A percentile compares a stretch with the other conserved stretches of the same genome.
phyloP scores from a whole-genome alignment of 2,113 vertebrate species.

The Smithornis capensis region DNA sequence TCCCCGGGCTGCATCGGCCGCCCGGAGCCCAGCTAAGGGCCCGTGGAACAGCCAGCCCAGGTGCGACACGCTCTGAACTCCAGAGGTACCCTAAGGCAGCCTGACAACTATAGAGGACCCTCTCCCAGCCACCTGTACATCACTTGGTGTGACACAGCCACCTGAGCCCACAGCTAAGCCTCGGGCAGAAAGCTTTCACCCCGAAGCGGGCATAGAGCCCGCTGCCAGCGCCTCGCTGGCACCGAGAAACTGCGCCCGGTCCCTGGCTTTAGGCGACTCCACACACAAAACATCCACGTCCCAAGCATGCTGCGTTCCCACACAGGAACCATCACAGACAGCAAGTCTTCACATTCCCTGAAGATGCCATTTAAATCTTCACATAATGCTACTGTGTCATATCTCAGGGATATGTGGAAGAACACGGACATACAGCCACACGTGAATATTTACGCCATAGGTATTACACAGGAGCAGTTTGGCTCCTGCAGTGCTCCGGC shows the following conservation, averaged over 20 bases:
- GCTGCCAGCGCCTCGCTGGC: background rate
- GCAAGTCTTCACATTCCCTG: background rate
- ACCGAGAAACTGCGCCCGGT: rapidly evolving
- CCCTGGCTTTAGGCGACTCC: background rate
- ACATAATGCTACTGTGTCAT: background rate
- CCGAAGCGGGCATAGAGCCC: background rate
- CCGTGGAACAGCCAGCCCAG: background rate
- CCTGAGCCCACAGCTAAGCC: background rate
- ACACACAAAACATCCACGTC: background rate
- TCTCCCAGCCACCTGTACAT: background rate
- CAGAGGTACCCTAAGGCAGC: background rate
- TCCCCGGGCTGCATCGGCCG: background rate
- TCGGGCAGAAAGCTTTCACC: background rate
- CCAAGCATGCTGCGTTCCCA: rapidly evolving
- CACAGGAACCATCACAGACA: background rate
- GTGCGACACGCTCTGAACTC: rapidly evolving
- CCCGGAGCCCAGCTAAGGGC: background rate
- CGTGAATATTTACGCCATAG: background rate
- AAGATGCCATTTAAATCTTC: background rate
- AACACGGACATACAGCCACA: background rate
- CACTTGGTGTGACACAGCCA: rapidly evolving
- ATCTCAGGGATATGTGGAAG: background rate
- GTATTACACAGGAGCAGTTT: background rate
- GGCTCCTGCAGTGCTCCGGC: background rate
- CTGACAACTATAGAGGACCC: rapidly evolving